Percentiles rank a stretch among this genome's conserved stretches.
These are phyloP conservation scores for Percina caprodes DNA, from an alignment of 2,113 vertebrate genomes.

Conservation along the genomic window DNA sequence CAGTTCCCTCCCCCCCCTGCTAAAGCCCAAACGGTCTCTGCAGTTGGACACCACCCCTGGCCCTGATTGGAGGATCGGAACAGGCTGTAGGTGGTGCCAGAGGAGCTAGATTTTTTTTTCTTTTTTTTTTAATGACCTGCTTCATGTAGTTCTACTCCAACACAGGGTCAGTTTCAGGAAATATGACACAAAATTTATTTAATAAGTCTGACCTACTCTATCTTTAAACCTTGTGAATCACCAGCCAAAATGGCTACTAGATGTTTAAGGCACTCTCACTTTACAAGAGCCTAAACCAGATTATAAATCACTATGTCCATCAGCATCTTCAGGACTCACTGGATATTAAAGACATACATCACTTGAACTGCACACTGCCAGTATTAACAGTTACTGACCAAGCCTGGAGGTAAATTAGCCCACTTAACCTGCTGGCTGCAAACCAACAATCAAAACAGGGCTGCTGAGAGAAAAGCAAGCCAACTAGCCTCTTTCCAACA, in stretches of 20 bases:
- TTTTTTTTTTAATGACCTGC: too few species aligned
- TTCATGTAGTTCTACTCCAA: too few species aligned
- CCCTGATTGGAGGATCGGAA: too few species aligned
- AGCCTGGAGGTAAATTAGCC: neutral
- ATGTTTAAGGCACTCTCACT: neutral
- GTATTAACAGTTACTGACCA: neutral
- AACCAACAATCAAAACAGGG: neutral
- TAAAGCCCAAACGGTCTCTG: too few species aligned
- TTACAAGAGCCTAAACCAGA: neutral
- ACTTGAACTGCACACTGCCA: neutral
- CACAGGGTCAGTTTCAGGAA: too few species aligned
- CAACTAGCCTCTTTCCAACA: neutral
- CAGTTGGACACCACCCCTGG: too few species aligned
- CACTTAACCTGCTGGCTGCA: neutral
- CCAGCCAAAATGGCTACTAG: neutral
- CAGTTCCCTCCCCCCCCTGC: too few species aligned
- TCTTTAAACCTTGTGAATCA: neutral
- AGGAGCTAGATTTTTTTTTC: too few species aligned
- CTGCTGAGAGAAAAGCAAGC: neutral
- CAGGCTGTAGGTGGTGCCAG: too few species aligned
- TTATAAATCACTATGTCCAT: neutral
- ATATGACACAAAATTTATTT: too few species aligned
- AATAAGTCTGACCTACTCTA: too few species aligned
- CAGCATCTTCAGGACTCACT: neutral
- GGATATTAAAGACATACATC: neutral